phyloP scores from a whole-genome alignment of 1,140 invertebrate species.

The Conus betulinus region DNA sequence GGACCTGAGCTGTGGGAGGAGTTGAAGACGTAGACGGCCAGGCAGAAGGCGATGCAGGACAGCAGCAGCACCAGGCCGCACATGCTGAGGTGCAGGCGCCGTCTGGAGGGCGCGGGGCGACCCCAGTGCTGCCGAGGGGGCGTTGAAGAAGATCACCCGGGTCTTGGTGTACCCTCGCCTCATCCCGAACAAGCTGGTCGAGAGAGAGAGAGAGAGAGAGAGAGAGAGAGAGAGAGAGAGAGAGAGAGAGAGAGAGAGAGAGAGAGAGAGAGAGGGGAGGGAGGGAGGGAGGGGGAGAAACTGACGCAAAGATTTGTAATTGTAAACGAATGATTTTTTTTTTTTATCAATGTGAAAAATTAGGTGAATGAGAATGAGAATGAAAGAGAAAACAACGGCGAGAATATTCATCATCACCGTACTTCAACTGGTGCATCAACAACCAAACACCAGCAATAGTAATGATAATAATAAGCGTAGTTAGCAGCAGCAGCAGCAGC shows the following conservation, averaged over 20 bases:
- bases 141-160: conserved; percentile 29
- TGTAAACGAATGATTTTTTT: too few species aligned
- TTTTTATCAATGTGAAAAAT: too few species aligned
- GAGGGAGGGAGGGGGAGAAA: too few species aligned
- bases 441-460: too few species aligned
- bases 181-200: neutral
- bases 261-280: neutral
- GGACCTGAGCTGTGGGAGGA: neutral
- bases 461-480: too few species aligned
- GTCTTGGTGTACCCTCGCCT: conserved; percentile 19
- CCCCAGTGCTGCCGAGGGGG: conserved; percentile 29
- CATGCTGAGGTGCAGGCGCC: neutral
- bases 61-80: neutral
- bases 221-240: neutral
- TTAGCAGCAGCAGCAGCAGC: too few species aligned
- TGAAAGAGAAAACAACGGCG: too few species aligned
- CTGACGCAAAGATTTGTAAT: too few species aligned
- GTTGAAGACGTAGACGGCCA: conserved; percentile 30
- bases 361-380: too few species aligned
- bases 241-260: neutral
- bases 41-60: neutral
- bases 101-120: conserved; percentile 2
- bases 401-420: neutral
- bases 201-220: neutral
- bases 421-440: too few species aligned